phyloP scores from a whole-genome alignment of 2,797 vertebrate species.

The Poecilia wingei region DNA sequence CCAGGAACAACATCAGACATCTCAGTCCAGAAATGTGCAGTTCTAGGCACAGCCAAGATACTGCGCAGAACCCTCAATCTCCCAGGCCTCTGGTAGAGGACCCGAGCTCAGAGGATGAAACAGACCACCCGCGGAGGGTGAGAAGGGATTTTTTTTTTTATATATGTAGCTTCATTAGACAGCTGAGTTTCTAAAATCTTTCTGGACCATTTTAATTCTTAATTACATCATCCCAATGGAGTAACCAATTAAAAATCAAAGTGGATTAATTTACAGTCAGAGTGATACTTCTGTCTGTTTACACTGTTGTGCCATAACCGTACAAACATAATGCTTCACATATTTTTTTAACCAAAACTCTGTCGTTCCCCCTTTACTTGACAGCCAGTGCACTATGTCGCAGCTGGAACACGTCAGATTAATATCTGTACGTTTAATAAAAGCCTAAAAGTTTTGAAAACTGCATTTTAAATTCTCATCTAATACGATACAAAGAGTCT shows the following conservation, averaged over 20 bases:
- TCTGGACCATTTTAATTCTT: not conserved
- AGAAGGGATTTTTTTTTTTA: not conserved
- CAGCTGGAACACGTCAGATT: constrained; percentile 40
- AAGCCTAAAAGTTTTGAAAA: constrained; percentile 63
- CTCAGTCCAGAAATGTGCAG: too few species aligned
- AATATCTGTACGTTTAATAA: constrained; percentile 60
- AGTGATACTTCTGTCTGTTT: constrained; percentile 14
- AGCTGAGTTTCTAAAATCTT: not conserved
- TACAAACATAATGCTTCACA: constrained; percentile 33
- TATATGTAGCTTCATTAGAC: not conserved
- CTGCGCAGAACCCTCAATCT: too few species aligned
- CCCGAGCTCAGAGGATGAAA: too few species aligned
- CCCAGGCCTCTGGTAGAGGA: too few species aligned
- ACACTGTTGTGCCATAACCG: constrained; percentile 24
- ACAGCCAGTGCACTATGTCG: constrained; percentile 30
- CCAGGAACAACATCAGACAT: too few species aligned
- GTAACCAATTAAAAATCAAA: constrained; percentile 16
- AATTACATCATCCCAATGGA: not conserved
- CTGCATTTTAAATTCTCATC: constrained; percentile 64
- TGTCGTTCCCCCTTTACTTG: constrained; percentile 2
- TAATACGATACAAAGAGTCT: constrained; percentile 41
- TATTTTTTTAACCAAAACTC: constrained; percentile 26
- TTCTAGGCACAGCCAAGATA: too few species aligned
- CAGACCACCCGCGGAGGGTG: too few species aligned
- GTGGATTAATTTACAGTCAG: not conserved